Evolutionary conservation across 2,113 vertebrate genomes (phyloP).

Genomic region (Forbesichthys papilliferus): DNA sequence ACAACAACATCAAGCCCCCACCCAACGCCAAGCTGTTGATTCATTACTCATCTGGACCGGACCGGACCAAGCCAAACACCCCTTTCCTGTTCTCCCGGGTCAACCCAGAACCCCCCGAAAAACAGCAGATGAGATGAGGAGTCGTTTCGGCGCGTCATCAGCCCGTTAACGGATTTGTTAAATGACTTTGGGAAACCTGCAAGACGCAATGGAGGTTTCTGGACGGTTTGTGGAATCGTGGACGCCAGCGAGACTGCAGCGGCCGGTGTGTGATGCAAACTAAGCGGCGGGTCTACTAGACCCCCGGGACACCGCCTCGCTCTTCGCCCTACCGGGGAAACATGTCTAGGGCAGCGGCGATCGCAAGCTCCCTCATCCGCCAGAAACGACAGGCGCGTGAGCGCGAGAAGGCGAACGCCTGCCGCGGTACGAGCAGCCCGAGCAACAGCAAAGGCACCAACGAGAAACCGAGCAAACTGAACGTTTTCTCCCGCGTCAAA

Average conservation of each 20-base stretch:
- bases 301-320: constrained; percentile 18
- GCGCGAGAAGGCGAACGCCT: constrained; percentile 93
- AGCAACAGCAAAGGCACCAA: constrained; percentile 91
- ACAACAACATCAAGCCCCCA: constrained; percentile 27
- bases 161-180: constrained; percentile 38
- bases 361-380: constrained; percentile 98
- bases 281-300: constrained; percentile 64
- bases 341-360: constrained; percentile 95
- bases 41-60: constrained; percentile 1
- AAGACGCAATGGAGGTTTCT: constrained; percentile 61
- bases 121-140: constrained; percentile 35
- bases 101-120: constrained; percentile 26
- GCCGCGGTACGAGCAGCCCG: constrained; percentile 94
- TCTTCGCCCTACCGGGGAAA: constrained; percentile 49
- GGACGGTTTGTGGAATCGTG: constrained; percentile 36
- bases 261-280: constrained; percentile 59
- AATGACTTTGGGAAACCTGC: constrained; percentile 39
- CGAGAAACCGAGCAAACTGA: constrained; percentile 92
- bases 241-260: constrained; percentile 55
- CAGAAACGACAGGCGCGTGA: constrained; percentile 96
- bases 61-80: constrained; percentile 24
- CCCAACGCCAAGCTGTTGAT: constrained; percentile 60
- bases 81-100: constrained; percentile 40
- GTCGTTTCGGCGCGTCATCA: constrained; percentile 15
- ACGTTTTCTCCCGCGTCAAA: constrained; percentile 97